Evolutionary conservation across 2,797 vertebrate genomes (phyloP).

Genomic region (Cynopterus sphinx): DNA sequence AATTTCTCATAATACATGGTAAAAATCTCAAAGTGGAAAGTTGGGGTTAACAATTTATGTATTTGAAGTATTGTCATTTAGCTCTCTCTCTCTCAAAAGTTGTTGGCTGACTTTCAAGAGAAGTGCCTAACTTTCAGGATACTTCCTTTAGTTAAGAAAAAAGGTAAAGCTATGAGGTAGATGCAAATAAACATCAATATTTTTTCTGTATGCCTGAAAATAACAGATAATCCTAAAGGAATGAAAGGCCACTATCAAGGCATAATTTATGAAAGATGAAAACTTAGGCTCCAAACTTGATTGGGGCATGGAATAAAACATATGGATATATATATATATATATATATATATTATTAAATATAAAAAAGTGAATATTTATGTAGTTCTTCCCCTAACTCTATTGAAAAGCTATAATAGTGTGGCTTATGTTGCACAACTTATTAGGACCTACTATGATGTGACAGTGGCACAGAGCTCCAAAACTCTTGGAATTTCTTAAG

Average conservation of each 20-base stretch:
- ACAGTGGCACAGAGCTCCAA: not conserved
- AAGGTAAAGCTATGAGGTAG: not conserved
- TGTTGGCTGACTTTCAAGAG: conserved; percentile 47
- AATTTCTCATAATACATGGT: conserved; percentile 14
- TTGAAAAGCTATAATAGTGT: not conserved
- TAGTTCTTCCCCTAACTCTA: not conserved
- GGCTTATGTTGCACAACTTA: not conserved
- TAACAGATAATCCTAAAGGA: not conserved
- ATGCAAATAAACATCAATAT: not conserved
- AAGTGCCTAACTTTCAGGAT: not conserved
- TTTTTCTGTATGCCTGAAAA: not conserved
- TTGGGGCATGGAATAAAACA: not conserved
- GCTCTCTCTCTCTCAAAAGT: conserved; percentile 21
- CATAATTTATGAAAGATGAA: not conserved
- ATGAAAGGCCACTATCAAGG: not conserved
- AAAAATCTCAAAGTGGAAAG: not conserved
- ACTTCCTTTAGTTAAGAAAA: not conserved
- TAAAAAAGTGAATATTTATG: not conserved
- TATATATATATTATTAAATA: not conserved
- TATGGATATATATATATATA: not conserved
- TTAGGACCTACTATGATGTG: not conserved
- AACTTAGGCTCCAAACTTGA: not conserved
- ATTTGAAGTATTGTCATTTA: not conserved
- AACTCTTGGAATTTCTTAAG: not conserved
- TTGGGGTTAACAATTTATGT: not conserved